Conservation (phyloP, 1,140 invertebrate genomes). For the Drosophila parabipectinata region DNA sequence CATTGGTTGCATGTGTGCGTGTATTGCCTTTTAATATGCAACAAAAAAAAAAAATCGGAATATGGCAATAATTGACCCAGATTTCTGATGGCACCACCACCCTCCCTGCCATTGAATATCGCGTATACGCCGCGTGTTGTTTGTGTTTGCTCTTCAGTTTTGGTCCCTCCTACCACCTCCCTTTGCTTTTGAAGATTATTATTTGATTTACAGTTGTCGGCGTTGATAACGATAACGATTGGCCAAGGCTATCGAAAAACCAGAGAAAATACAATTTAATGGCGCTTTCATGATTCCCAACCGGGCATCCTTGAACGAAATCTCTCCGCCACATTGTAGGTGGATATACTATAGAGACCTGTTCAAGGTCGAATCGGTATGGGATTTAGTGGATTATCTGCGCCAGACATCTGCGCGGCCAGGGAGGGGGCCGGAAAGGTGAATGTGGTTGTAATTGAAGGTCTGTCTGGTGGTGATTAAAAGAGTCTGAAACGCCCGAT, state of each 20-base stretch:
- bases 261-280: constrained; percentile 42
- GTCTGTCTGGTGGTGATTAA: constrained; percentile 1
- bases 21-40: constrained; percentile 40
- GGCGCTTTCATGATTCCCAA: constrained; percentile 26
- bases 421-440: neutral
- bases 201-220: constrained; percentile 43
- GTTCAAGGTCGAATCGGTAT: constrained; percentile 30
- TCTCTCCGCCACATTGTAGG: constrained; percentile 4
- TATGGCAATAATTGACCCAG: constrained; percentile 80
- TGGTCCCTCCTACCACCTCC: neutral
- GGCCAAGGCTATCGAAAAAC: constrained; percentile 22
- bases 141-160: constrained; percentile 8
- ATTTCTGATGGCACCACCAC: constrained; percentile 49
- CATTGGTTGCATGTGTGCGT: constrained; percentile 21
- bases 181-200: constrained; percentile 37
- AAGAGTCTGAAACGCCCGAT: neutral
- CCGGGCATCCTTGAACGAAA: constrained; percentile 34
- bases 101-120: constrained; percentile 18
- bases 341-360: neutral
- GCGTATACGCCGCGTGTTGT: constrained; percentile 44
- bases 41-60: constrained; percentile 41
- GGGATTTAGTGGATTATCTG: constrained; percentile 35
- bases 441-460: neutral
- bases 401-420: constrained; percentile 17
- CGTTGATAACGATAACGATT: constrained; percentile 25